Evolutionary conservation across 53 echinoderm and acorn worm genomes (phyloP).

Genomic region (Mesocentrotus franciscanus): DNA sequence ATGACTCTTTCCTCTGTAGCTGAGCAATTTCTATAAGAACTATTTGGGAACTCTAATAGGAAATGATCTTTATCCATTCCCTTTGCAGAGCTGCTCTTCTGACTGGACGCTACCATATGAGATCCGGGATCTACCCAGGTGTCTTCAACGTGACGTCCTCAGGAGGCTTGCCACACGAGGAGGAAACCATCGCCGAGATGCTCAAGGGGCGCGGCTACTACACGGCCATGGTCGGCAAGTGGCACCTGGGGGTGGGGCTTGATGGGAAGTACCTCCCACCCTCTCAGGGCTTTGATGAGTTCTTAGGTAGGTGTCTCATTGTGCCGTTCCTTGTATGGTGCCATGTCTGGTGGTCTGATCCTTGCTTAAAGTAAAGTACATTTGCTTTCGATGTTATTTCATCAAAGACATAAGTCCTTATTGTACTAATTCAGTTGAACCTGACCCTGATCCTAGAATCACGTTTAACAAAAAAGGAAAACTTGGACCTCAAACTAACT

Average conservation of each 20-base stretch:
- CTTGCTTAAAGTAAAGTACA: too few relatives aligned
- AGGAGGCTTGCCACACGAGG: constrained; percentile 88
- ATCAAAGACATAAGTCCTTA: too few relatives aligned
- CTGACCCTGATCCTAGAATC: too few relatives aligned
- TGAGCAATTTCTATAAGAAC: too few relatives aligned
- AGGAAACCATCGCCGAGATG: constrained; percentile 91
- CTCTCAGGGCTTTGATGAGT: constrained; percentile 90
- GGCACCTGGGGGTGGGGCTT: constrained; percentile 94
- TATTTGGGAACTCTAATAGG: too few relatives aligned
- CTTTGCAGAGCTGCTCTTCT: constrained; percentile 83
- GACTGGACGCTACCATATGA: constrained; percentile 90
- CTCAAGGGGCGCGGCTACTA: constrained; percentile 78
- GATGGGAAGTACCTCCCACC: constrained; percentile 77
- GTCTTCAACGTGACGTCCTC: constrained; percentile 79
- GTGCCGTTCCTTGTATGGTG: not conserved
- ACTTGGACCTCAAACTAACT: too few relatives aligned
- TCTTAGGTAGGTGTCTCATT: constrained; percentile 42
- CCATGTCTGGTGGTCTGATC: too few relatives aligned
- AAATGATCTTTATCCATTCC: not conserved
- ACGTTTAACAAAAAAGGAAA: too few relatives aligned
- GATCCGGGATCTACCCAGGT: constrained; percentile 94
- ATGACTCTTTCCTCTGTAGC: too few relatives aligned
- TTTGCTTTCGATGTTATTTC: too few relatives aligned
- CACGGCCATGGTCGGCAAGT: constrained; percentile 91
- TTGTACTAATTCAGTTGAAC: too few relatives aligned